These are phyloP conservation scores for Morpho helenor DNA, from an alignment of 2,888 invertebrate genomes.

Conservation along the genomic window DNA sequence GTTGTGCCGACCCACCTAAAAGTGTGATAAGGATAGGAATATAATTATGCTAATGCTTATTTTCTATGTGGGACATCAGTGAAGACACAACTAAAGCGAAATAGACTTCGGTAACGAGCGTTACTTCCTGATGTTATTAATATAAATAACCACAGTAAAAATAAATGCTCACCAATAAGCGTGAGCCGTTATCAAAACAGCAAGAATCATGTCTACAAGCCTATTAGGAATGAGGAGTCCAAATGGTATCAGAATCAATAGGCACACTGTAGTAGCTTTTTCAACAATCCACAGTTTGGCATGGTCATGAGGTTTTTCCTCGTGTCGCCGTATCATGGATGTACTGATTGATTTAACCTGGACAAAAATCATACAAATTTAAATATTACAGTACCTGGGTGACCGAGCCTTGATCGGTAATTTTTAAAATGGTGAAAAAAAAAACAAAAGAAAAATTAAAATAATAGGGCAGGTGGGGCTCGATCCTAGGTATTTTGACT, in stretches of 20 bases:
- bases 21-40: too few relatives aligned
- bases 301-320: constrained; percentile 24
- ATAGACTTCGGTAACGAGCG: background rate
- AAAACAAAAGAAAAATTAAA: too few relatives aligned
- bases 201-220: constrained; percentile 19
- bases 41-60: too few relatives aligned
- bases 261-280: constrained; percentile 17
- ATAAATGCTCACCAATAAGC: constrained; percentile 17
- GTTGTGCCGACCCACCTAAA: too few relatives aligned
- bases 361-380: background rate
- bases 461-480: too few relatives aligned
- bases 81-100: background rate
- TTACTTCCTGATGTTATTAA: too few relatives aligned
- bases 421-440: too few relatives aligned
- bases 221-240: constrained; percentile 21
- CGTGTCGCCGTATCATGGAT: constrained; percentile 11
- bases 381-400: too few relatives aligned
- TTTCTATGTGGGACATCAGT: too few relatives aligned
- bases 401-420: too few relatives aligned
- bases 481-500: too few relatives aligned
- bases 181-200: constrained; percentile 23
- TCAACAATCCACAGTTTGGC: constrained; percentile 24
- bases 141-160: too few relatives aligned
- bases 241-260: constrained; percentile 20
- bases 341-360: constrained; percentile 41